These are phyloP conservation scores for Nudaria mundana DNA, from an alignment of 2,888 invertebrate genomes.

Conservation along the genomic window DNA sequence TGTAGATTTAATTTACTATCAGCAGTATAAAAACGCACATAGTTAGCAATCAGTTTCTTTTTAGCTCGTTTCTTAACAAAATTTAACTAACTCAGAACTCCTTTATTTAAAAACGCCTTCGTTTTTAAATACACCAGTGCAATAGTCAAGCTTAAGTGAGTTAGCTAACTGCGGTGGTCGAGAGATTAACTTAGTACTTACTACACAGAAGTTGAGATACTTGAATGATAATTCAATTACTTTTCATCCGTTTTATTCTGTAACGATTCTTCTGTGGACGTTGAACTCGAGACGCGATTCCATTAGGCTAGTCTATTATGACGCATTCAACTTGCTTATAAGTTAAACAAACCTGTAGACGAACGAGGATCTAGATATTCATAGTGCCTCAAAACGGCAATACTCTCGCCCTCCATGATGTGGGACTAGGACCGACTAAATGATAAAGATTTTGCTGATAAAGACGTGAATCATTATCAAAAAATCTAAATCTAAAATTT, in stretches of 20 bases:
- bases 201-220: constrained; percentile 29
- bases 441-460: no score
- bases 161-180: constrained; percentile 44
- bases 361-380: no score
- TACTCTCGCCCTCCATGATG: no score
- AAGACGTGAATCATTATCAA: no score
- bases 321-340: constrained; percentile 1
- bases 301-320: constrained; percentile 20
- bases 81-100: background rate
- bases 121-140: constrained; percentile 15
- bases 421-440: no score
- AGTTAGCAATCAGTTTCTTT: no score
- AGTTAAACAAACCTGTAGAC: background rate
- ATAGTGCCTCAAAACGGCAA: no score
- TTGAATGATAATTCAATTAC: constrained; percentile 32
- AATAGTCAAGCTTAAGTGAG: constrained; percentile 46
- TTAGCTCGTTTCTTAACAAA: background rate
- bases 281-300: constrained; percentile 21
- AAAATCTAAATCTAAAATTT: no score
- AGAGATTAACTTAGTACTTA: constrained; percentile 41
- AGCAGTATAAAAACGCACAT: no score
- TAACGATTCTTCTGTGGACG: constrained; percentile 23
- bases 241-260: constrained; percentile 24
- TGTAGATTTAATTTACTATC: no score
- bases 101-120: constrained; percentile 9